phyloP scores from a whole-genome alignment of 2,797 vertebrate genomes.

The Apogon hyalosoma region DNA sequence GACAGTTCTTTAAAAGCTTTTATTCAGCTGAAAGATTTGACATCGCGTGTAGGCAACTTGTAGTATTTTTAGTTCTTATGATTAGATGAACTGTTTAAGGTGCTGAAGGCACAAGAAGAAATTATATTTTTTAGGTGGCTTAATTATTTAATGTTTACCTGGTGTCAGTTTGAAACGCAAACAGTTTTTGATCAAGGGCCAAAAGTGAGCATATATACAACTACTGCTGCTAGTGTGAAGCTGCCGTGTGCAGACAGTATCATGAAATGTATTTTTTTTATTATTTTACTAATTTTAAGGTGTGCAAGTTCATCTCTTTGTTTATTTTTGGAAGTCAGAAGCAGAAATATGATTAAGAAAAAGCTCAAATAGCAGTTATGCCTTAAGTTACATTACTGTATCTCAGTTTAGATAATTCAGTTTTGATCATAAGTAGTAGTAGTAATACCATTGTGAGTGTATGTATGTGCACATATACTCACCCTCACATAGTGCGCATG shows the following conservation, averaged over 20 bases:
- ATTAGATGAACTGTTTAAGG: conserved; percentile 65
- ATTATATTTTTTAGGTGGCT: conserved; percentile 6
- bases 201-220: not conserved
- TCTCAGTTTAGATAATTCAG: not conserved
- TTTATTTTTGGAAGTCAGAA: conserved; percentile 1
- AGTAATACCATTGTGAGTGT: not conserved
- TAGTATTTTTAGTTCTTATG: conserved; percentile 71
- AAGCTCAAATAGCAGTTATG: conserved; percentile 2
- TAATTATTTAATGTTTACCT: conserved; percentile 27
- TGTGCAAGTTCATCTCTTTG: conserved; percentile 16
- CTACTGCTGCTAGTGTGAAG: not conserved
- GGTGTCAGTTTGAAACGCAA: conserved; percentile 29
- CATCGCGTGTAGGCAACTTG: conserved; percentile 41
- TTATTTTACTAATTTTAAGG: not conserved
- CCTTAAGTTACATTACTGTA: conserved; percentile 9
- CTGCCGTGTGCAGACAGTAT: not conserved
- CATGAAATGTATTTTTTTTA: not conserved
- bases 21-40: conserved; percentile 54
- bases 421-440: conserved; percentile 7
- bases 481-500: too few relatives aligned
- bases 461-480: not conserved
- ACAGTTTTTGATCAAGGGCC: conserved; percentile 6
- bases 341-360: not conserved
- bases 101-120: conserved; percentile 36
- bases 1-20: conserved; percentile 77